Percentiles rank a stretch among this genome's conserved stretches.
Conservation (phyloP, 2,113 vertebrate species). For the Ploceus nigricollis region DNA sequence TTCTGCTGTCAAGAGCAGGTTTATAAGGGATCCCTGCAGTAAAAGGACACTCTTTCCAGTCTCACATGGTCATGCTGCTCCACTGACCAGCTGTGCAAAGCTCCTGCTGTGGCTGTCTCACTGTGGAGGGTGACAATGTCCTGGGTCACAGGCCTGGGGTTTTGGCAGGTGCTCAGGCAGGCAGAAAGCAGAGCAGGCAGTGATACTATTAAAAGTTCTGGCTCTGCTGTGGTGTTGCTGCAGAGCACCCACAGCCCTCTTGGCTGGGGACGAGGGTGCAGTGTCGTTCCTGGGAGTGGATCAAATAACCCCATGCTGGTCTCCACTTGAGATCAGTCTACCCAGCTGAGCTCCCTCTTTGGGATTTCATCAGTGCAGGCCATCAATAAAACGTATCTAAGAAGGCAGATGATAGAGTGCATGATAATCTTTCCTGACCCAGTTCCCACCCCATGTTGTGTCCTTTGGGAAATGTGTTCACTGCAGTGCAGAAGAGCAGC, state of each 20-base stretch:
- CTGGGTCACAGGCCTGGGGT: neutral
- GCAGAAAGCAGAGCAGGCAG: neutral
- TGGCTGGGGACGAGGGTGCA: neutral
- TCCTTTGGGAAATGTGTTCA: neutral
- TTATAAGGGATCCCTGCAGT: neutral
- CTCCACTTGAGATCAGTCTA: neutral
- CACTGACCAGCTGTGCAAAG: neutral
- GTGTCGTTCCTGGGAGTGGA: neutral
- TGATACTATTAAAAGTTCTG: neutral
- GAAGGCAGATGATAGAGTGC: neutral
- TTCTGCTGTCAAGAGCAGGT: neutral
- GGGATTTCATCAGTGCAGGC: neutral
- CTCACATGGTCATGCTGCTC: neutral
- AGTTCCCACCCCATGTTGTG: neutral
- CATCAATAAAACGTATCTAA: neutral
- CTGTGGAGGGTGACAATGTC: neutral
- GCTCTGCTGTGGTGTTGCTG: neutral
- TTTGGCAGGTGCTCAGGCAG: neutral
- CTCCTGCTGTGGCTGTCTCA: neutral
- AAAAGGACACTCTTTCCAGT: neutral
- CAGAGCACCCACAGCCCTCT: neutral
- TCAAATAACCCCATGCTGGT: neutral
- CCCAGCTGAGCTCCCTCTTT: neutral
- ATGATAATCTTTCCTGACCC: neutral
- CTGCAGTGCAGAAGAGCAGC: neutral